Base-by-base conservation (phyloP, 30 jellyfish, hydroid and myxozoan species). In the Hydra vulgaris region DNA sequence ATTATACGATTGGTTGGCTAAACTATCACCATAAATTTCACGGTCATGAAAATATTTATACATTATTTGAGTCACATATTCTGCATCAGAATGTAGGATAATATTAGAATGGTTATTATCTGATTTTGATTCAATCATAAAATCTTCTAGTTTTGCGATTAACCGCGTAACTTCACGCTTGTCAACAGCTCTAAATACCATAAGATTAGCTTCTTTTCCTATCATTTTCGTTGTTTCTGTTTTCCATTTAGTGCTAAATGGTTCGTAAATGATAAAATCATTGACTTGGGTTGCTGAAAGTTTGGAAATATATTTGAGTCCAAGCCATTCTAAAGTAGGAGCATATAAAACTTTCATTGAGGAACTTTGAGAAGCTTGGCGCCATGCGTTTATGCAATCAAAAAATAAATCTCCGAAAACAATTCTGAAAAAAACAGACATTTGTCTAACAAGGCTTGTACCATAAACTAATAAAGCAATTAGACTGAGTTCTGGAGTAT, bases 1-100 rank as follows among this genome's bases (percentile, higher is more conserved):
- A 78, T 53, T 75, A 78, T 22, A 75, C 5, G 79, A 78, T 12
- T 54, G 1, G 18, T 78, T 0, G 17, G 26, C 8, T 15, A 20
- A 18, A 20, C 16, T 23, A 53, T 78, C 85, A 21, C 55, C 79
- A 18, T 61, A 80, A 25, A 78, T n/a, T 52, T 78, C 85, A 66
- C 20, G 24, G 4, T 52, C 53, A 1, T 78, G 85, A 66, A 80
- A 80, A 77, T 26, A 80, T 25, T 67, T 24, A 80, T 25, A 25
- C 83, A 80, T 80, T 71, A 71, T 0, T 20, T 66, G 84, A 16
- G 22, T 21, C 23, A 78, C 54, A 61, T 78, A 40, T 0, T 53
- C 79, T 8, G 18, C 27, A 53, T 78, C 85, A 0, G 85, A 21
- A 25, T 78, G 85, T 40, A 78, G 15, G 8, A 75, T 1, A 27